Evolutionary conservation across 2,797 vertebrate species (phyloP), one percentile per base, ranked within the genome.

Genomic region (Pseudomugil tenellus): DNA sequence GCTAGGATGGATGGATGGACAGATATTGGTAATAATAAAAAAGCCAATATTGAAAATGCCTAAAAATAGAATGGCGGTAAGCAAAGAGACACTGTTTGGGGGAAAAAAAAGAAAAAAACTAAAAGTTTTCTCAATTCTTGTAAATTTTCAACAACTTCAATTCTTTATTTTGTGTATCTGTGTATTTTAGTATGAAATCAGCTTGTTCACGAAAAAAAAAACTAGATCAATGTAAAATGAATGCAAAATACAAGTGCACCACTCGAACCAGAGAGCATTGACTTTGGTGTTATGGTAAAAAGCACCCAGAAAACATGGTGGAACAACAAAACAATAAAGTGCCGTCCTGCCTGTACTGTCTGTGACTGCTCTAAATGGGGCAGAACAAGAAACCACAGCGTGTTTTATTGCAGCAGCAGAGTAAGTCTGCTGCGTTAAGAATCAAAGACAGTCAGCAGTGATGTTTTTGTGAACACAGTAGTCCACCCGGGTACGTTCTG

Each of bases 401-500:
- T 60, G 74, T 83, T 85, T 82, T 74, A 70, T 82, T 63, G 29
- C 79, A 64, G 29, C 60, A 49, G 77, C 61, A 67, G 79, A 79
- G 66, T 77, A 79, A 63, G 67, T 81, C 74, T 56, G 57, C 64
- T 74, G 56, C 64, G 46, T 53, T 43, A 37, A 59, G 12, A 63
- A 34, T 63, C 46, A 63, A 26, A 29, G 16, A 41, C 43, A 59
- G 59, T 67, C 35, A 28, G 60, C 73, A 46, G 63, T 34, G 19
- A 32, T 70, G 65, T 80, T 71, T 77, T 60, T 57, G 51, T 70
- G 62, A 80, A 67, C 64, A 80, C 72, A 56, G 64, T 74, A 55
- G 61, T 79, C 57, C 21, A 48, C 60, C 80, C 52, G 61, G 77
- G 85, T 73, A 91, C 84, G 71, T 87, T 88, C 87, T 91, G 89